A percentile compares a stretch with the other conserved stretches of the same genome.
These are phyloP conservation scores for Helobdella robusta DNA, from an alignment of 2,888 invertebrate species.

Conservation along the genomic window DNA sequence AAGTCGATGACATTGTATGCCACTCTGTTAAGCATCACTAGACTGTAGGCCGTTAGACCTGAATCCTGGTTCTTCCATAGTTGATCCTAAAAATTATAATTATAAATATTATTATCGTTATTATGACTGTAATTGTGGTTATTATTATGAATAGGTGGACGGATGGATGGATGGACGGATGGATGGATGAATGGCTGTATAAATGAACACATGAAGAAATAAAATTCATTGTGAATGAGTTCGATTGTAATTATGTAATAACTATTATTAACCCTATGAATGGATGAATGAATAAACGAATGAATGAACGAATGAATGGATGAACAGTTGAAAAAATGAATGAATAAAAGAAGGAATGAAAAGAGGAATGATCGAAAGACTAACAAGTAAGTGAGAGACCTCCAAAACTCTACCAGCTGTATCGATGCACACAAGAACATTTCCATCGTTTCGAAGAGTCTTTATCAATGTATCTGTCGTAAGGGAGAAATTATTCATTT, in stretches of 20 bases:
- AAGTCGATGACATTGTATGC: constrained; percentile 79
- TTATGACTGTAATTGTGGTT: background rate
- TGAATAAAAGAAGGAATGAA: too few species aligned
- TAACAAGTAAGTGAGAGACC: constrained; percentile 77
- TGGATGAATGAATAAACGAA: too few species aligned
- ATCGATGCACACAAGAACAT: constrained; percentile 87
- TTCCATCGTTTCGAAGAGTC: constrained; percentile 85
- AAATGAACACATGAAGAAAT: too few species aligned
- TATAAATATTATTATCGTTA: background rate
- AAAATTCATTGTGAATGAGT: too few species aligned
- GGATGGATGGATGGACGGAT: too few species aligned
- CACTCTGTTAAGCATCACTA: constrained; percentile 86
- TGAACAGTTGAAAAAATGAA: too few species aligned
- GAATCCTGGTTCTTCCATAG: constrained; percentile 61
- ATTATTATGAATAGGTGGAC: too few species aligned
- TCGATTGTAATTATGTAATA: too few species aligned
- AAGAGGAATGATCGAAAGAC: too few species aligned
- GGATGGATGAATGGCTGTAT: too few species aligned
- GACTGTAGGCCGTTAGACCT: constrained; percentile 82
- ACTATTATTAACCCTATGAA: too few species aligned
- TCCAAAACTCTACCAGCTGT: constrained; percentile 93
- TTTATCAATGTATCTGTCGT: constrained; percentile 74
- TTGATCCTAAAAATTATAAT: constrained; percentile 40
- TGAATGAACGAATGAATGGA: too few species aligned
- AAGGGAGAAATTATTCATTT: background rate